Evolutionary conservation across 1,140 invertebrate genomes (phyloP).

Genomic region (Pectinophora gossypiella): DNA sequence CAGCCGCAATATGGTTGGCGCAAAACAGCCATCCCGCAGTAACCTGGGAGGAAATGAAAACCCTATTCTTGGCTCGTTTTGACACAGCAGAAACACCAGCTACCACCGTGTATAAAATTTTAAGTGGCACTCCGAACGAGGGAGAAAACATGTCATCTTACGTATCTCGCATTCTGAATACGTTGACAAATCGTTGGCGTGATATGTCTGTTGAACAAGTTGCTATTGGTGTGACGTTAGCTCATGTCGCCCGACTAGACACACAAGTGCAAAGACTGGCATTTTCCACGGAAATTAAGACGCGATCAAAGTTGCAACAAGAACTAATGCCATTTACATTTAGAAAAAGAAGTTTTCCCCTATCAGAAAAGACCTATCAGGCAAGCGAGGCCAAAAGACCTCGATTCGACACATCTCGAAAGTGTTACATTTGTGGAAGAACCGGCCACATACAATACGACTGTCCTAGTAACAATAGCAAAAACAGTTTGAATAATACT

Average conservation of each 20-base stretch:
- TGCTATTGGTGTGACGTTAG: not conserved
- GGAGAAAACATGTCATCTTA: not conserved
- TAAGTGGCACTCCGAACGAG: not conserved
- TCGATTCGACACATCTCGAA: not conserved
- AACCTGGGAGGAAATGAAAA: not conserved
- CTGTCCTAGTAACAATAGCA: not conserved
- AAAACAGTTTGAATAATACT: not conserved
- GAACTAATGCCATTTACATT: not conserved
- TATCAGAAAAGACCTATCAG: not conserved
- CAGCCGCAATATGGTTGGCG: not conserved
- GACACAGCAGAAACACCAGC: not conserved
- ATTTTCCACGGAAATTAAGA: not conserved
- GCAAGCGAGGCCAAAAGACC: not conserved
- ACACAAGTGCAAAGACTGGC: not conserved
- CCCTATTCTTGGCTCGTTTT: not conserved
- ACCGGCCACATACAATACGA: not conserved
- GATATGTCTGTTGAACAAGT: not conserved
- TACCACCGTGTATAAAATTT: not conserved
- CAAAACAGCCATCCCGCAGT: not conserved
- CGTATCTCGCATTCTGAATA: not conserved
- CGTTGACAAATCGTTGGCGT: not conserved
- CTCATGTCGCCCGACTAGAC: not conserved
- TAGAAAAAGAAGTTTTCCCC: not conserved
- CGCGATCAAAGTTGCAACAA: not conserved
- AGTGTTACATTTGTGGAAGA: not conserved